Evolutionary conservation across 2,113 vertebrate species (phyloP).

Genomic region (Scomber scombrus): DNA sequence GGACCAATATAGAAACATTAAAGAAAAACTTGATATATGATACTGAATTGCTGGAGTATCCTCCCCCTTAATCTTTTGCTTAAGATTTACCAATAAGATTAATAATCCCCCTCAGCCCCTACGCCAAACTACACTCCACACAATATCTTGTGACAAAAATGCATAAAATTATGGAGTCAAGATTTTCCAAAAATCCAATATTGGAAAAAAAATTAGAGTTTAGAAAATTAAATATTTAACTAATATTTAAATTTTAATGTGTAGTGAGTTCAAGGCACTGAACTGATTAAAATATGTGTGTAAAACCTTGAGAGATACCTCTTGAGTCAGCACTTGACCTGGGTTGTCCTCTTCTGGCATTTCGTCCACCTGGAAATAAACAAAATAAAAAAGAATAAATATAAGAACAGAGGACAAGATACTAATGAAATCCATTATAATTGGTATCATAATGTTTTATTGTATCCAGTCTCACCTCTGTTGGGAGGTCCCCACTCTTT

Average conservation of each 20-base stretch:
- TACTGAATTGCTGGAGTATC: too few relatives aligned
- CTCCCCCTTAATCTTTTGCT: too few relatives aligned
- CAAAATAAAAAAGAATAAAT: conserved; percentile 1
- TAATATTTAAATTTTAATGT: neutral
- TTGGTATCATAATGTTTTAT: neutral
- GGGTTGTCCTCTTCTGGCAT: conserved; percentile 83
- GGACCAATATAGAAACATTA: too few relatives aligned
- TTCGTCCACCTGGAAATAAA: conserved; percentile 84
- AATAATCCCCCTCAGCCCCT: too few relatives aligned
- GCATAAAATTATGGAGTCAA: too few relatives aligned
- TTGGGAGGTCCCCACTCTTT: conserved; percentile 73
- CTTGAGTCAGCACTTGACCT: conserved; percentile 79
- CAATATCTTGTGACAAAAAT: neutral
- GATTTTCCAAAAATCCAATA: too few relatives aligned
- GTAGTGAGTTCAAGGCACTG: neutral
- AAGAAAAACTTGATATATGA: too few relatives aligned
- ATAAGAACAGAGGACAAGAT: neutral
- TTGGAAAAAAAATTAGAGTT: too few relatives aligned
- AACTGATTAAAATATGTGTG: neutral
- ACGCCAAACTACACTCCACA: neutral
- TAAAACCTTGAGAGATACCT: conserved; percentile 74
- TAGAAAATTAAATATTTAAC: too few relatives aligned
- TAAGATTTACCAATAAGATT: too few relatives aligned
- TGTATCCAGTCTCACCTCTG: conserved; percentile 77
- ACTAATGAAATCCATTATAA: neutral